phyloP scores from a whole-genome alignment of 2,113 vertebrate species.

The Tachuris rubrigastra region DNA sequence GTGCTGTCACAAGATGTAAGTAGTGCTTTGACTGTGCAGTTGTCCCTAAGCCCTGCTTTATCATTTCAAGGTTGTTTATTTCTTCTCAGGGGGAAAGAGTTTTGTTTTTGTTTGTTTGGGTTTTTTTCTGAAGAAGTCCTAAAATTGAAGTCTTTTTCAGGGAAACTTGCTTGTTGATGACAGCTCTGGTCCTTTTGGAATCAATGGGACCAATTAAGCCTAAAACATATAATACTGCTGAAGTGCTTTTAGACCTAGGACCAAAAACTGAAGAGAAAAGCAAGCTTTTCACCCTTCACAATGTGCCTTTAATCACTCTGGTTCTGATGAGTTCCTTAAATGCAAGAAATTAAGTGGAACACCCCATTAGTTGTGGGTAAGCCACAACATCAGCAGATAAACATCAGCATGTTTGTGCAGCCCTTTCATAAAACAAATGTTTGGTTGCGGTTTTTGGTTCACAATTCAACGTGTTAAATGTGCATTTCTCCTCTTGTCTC shows the following conservation, averaged over 20 bases:
- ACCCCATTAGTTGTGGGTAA: slow-evolving; percentile 69
- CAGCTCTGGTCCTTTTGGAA: slow-evolving; percentile 20
- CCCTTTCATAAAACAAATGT: slow-evolving; percentile 62
- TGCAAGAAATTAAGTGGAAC: slow-evolving; percentile 64
- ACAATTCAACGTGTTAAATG: slow-evolving; percentile 47
- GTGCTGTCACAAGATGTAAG: background rate
- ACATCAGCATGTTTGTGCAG: slow-evolving; percentile 70
- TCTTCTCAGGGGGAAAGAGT: slow-evolving; percentile 10
- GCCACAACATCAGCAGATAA: slow-evolving; percentile 70
- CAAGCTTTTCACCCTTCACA: slow-evolving; percentile 52
- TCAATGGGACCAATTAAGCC: slow-evolving; percentile 29
- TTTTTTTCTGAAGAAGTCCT: slow-evolving; percentile 58
- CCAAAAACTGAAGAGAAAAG: slow-evolving; percentile 48
- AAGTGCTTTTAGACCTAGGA: background rate
- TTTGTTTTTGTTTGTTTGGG: too few relatives aligned
- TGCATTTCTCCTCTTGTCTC: slow-evolving; percentile 61
- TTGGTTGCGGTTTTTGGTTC: slow-evolving; percentile 56
- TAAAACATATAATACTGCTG: background rate
- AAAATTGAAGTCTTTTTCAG: slow-evolving; percentile 27
- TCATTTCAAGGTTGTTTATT: slow-evolving; percentile 29
- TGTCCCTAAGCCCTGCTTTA: slow-evolving; percentile 13
- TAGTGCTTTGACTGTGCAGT: background rate
- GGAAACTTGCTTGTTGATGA: background rate
- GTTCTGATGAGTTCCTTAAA: slow-evolving; percentile 64
- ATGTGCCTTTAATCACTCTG: slow-evolving; percentile 69